These are phyloP conservation scores for Pristis pectinata DNA, from an alignment of 2,797 vertebrate species.

Conservation along the genomic window DNA sequence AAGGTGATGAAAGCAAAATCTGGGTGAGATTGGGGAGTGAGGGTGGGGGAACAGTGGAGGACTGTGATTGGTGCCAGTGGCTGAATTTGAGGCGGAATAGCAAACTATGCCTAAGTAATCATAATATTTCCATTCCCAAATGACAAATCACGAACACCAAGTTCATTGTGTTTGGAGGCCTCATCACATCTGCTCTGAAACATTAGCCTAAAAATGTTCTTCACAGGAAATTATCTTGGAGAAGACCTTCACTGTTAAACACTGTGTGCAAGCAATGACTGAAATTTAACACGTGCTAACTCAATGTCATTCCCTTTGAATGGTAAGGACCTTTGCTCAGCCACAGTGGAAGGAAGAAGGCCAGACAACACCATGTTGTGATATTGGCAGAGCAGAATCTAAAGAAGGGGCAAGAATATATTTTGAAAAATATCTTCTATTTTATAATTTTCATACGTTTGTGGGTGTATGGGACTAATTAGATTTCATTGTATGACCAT, in stretches of 20 bases:
- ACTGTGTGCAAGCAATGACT: neutral
- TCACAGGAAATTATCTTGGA: neutral
- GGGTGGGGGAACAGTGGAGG: neutral
- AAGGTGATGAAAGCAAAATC: neutral
- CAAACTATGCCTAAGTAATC: neutral
- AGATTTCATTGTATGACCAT: too few species aligned
- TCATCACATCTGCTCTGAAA: neutral
- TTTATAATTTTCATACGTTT: neutral
- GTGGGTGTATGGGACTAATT: neutral
- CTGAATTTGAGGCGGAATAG: neutral
- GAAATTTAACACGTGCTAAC: neutral
- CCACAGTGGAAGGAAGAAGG: neutral
- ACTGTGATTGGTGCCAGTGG: too few species aligned
- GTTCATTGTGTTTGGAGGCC: neutral
- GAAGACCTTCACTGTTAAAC: neutral
- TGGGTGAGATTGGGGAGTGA: neutral
- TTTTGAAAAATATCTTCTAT: neutral
- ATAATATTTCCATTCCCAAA: neutral
- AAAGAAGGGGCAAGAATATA: neutral
- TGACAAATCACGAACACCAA: neutral
- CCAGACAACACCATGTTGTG: neutral
- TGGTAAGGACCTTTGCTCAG: neutral
- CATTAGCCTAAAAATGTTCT: neutral
- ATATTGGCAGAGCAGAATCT: neutral
- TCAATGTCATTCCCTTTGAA: neutral